A percentile compares a stretch with the other conserved stretches of the same genome.
These are phyloP conservation scores for Chascanopsetta lugubris DNA, from an alignment of 2,113 vertebrate genomes.

Conservation along the genomic window DNA sequence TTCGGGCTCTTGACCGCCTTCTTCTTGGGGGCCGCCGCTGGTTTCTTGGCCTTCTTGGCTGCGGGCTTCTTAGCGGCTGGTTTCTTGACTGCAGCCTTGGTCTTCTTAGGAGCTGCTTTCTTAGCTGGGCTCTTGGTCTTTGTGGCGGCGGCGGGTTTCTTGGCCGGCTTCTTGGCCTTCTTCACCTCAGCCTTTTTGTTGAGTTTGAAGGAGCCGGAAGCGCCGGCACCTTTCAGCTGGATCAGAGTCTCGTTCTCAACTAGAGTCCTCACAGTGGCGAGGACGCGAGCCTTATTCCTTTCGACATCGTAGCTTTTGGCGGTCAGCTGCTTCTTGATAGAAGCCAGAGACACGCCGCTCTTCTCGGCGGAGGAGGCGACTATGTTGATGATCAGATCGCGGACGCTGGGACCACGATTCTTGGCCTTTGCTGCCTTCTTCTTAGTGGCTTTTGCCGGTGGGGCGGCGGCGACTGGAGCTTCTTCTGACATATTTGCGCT, in stretches of 20 bases:
- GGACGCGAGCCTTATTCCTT: not conserved
- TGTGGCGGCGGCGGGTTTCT: not conserved
- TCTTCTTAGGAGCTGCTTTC: not conserved
- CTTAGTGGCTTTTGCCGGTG: constrained; percentile 8
- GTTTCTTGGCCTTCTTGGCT: not conserved
- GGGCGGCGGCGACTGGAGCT: constrained; percentile 9
- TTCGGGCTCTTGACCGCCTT: constrained; percentile 12
- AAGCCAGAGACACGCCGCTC: constrained; percentile 1
- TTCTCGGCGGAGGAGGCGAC: constrained; percentile 43
- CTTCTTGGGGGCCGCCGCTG: not conserved
- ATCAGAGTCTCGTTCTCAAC: not conserved
- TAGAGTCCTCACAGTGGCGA: not conserved
- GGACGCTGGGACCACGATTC: constrained; percentile 4
- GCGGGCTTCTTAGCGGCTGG: not conserved
- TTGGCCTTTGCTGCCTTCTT: not conserved
- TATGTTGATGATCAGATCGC: constrained; percentile 24
- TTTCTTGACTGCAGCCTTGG: constrained; percentile 16
- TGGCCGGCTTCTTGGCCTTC: not conserved
- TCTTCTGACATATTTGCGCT: constrained; percentile 42
- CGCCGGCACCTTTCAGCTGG: not conserved
- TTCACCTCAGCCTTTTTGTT: not conserved
- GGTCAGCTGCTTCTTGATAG: not conserved
- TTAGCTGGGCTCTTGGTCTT: constrained; percentile 16
- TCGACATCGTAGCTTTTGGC: not conserved
- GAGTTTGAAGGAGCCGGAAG: not conserved